Base-by-base conservation (phyloP, 2,797 vertebrate species). In the Hypotaenidia philippensis region DNA sequence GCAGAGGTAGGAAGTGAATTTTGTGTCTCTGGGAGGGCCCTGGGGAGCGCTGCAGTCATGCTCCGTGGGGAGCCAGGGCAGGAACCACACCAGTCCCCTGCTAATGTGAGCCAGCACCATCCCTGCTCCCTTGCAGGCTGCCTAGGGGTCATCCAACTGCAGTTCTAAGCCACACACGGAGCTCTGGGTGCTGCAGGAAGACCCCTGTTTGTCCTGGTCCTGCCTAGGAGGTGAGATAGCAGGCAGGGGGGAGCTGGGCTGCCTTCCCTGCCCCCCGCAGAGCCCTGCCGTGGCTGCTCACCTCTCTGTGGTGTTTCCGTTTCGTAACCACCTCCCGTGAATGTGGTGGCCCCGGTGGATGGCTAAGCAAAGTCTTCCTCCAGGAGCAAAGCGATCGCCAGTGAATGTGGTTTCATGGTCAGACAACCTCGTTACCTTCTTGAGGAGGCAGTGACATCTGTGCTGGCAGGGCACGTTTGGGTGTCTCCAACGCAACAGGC, bases 331-430 rank as follows among this genome's bases (percentile, higher is more conserved):
- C 16, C 19, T 60, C 49, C 55, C 20, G 0, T 13, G 59, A 52
- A 21, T 12, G 34, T n/a, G 21, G 40, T 25, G 60, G 49, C 19
- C 57, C 1, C 4, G 50, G n/a, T 15, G 20, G 27, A 12, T 29
- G 15, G 38, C 59, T 34, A n/a, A 44, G 10, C 53, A 52, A 61
- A 50, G 50, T 40, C 68, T 76, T 66, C 4, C 1, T 59, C 45
- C 6, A 80, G 63, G 32, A 78, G 15, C 2, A 0, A 2, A 20
- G 25, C 0, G 0, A 19, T 44, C 2, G 1, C 23, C 38, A 52
- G 27, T 31, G 32, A 29, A 47, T 0, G 0, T 40, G 38, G 38
- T 41, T 80, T 71, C 8, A 3, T 11, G 65, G 56, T 59, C 78
- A 59, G 38, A 36, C 57, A 57, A 20, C 52, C 31, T 52, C 6